Evolutionary conservation across 2,797 vertebrate genomes (phyloP).

Genomic region (Parotocinclus haroldoi): DNA sequence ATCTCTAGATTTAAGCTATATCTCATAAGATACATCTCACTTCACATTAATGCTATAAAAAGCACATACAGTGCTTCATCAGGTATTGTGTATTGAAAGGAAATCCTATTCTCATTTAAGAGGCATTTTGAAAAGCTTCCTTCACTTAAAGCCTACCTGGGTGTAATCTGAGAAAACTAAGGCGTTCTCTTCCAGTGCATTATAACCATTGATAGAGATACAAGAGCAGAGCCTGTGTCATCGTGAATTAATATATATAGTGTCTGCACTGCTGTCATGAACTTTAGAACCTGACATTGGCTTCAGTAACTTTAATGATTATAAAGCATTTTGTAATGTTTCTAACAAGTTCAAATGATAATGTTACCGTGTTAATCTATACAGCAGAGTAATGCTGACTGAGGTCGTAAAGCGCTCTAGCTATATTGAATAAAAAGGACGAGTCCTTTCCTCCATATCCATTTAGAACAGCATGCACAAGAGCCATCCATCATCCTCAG

Average conservation of each 20-base stretch:
- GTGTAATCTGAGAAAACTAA: neutral
- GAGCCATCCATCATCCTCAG: slow-evolving; percentile 33
- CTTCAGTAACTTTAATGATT: no score
- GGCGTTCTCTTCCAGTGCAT: neutral
- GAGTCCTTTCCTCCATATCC: slow-evolving; percentile 21
- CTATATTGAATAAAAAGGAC: slow-evolving; percentile 19
- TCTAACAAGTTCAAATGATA: no score
- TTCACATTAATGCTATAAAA: neutral
- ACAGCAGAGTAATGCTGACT: slow-evolving; percentile 19
- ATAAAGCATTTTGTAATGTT: no score
- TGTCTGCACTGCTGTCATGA: no score
- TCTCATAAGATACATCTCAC: no score
- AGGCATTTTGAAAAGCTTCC: neutral
- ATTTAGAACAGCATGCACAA: slow-evolving; percentile 19
- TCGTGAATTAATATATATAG: neutral
- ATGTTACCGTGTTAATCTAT: slow-evolving; percentile 16
- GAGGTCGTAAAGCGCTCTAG: slow-evolving; percentile 10
- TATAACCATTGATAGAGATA: neutral
- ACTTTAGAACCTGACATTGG: no score
- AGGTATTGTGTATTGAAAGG: neutral
- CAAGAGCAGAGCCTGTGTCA: neutral
- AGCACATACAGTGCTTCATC: neutral
- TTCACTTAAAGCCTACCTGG: neutral
- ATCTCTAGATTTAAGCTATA: neutral
- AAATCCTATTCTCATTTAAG: neutral